phyloP scores from a whole-genome alignment of 2,888 invertebrate genomes.

The Leptogaster cylindrica region DNA sequence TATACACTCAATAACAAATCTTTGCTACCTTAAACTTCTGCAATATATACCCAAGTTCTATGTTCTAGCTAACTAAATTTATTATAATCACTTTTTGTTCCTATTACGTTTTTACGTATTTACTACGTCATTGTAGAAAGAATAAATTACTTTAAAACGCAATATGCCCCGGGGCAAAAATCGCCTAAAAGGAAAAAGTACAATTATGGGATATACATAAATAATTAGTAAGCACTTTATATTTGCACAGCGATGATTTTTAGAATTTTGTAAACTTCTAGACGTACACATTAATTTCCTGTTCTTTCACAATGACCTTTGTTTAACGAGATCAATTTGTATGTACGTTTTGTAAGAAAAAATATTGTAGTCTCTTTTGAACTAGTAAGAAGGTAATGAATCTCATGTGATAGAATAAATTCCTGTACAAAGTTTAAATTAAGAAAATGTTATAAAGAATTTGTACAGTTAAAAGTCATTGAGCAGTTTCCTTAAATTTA shows the following conservation, averaged over 20 bases:
- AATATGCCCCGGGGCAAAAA: conserved; percentile 10
- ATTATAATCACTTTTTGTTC: conserved; percentile 1
- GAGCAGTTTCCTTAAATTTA: conserved; percentile 6
- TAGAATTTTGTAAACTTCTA: conserved; percentile 29
- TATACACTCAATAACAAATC: too few species aligned
- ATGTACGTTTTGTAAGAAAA: conserved; percentile 37
- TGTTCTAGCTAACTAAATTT: conserved; percentile 9
- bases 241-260: conserved; percentile 22
- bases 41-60: not conserved
- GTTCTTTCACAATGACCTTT: conserved; percentile 31
- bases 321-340: conserved; percentile 34
- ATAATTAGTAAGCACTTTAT: conserved; percentile 5
- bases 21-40: too few species aligned
- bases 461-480: conserved; percentile 32
- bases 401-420: conserved; percentile 37
- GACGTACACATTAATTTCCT: conserved; percentile 13
- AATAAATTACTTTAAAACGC: not conserved
- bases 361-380: conserved; percentile 33
- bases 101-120: too few species aligned
- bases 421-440: conserved; percentile 33
- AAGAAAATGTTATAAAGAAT: conserved; percentile 33
- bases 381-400: conserved; percentile 25
- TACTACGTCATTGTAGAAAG: too few species aligned
- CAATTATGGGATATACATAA: conserved; percentile 28
- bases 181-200: conserved; percentile 31